phyloP scores from a whole-genome alignment of 2,888 invertebrate species.

The Brassicogethes aeneus region DNA sequence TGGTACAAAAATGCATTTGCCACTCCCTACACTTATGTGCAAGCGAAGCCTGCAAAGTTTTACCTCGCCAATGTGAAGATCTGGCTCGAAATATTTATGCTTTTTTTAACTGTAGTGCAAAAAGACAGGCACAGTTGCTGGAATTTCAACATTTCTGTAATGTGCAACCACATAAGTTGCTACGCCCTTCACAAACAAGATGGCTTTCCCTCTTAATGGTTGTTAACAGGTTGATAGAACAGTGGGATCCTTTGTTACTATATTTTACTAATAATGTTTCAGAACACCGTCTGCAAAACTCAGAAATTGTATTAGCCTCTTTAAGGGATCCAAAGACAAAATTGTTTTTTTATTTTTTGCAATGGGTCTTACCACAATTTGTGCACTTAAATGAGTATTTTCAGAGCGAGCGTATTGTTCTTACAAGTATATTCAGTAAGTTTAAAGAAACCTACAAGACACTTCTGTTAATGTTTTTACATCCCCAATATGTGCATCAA shows the following conservation, averaged over 20 bases:
- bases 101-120: conserved; percentile 13
- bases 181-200: conserved; percentile 1
- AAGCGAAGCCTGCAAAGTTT: conserved; percentile 24
- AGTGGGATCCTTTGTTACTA: neutral
- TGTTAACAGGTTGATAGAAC: neutral
- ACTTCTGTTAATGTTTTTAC: too few species aligned
- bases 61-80: conserved; percentile 25
- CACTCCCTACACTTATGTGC: conserved; percentile 26
- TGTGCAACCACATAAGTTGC: neutral
- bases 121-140: neutral
- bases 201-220: conserved; percentile 1
- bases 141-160: conserved; percentile 1
- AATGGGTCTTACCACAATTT: conserved; percentile 5
- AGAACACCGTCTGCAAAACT: conserved; percentile 2
- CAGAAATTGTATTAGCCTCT: conserved; percentile 2
- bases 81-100: conserved; percentile 20
- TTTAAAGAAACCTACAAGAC: too few species aligned
- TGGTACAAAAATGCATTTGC: too few species aligned
- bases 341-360: conserved; percentile 6
- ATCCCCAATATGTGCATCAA: too few species aligned
- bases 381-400: too few species aligned
- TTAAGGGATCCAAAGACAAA: conserved; percentile 2
- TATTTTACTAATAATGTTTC: neutral
- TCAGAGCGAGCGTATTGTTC: too few species aligned
- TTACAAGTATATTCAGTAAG: too few species aligned